Conservation (phyloP, 2,797 vertebrate genomes). For the Aphelocoma californica region DNA sequence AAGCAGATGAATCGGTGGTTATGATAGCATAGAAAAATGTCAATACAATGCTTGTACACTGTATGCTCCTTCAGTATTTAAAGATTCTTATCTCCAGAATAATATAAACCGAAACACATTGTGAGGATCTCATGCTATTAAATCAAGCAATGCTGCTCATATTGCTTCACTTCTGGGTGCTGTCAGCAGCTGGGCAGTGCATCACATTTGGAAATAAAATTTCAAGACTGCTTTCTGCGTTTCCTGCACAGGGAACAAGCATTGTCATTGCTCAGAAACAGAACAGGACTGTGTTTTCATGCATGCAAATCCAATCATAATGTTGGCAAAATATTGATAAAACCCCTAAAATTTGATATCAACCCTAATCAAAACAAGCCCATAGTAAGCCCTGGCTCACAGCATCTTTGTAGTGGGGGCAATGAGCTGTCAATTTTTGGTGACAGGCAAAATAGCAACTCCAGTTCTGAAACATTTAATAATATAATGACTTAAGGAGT, state of each 20-base stretch:
- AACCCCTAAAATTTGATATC: conserved; percentile 36
- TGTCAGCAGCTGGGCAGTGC: background rate
- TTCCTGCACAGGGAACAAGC: background rate
- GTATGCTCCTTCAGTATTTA: conserved; percentile 27
- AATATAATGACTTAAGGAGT: background rate
- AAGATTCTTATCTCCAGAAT: conserved; percentile 49
- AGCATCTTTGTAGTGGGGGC: background rate
- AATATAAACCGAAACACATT: conserved; percentile 19
- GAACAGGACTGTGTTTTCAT: conserved; percentile 1
- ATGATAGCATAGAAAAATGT: conserved; percentile 56
- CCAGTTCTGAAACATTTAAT: conserved; percentile 6
- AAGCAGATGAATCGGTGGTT: conserved; percentile 56
- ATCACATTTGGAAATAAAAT: conserved; percentile 19
- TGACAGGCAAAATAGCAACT: background rate
- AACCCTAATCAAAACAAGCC: background rate
- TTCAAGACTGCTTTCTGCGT: conserved; percentile 27
- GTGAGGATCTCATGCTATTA: background rate
- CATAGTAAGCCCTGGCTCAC: background rate
- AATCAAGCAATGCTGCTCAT: background rate
- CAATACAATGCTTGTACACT: conserved; percentile 5
- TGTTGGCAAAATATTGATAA: conserved; percentile 41
- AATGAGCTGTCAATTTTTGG: background rate
- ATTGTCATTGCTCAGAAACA: conserved; percentile 32
- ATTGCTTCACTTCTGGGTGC: background rate
- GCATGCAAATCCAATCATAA: background rate